These are phyloP conservation scores for Chaetorhynchus papuensis DNA, from an alignment of 2,113 vertebrate species.

Conservation along the genomic window DNA sequence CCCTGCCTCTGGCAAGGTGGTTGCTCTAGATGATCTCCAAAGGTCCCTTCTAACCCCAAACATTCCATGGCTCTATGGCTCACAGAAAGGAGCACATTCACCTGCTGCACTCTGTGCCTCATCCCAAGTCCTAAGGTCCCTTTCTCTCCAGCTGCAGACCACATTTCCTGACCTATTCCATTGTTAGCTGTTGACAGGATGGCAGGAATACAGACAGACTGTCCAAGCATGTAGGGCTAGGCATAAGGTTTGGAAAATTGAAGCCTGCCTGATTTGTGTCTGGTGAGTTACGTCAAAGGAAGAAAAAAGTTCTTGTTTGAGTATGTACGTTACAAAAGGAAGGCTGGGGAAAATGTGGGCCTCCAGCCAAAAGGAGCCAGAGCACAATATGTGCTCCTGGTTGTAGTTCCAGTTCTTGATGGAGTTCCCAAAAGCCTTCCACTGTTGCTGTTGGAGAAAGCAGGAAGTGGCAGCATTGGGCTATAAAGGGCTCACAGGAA, in stretches of 20 bases:
- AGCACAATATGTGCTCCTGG: neutral
- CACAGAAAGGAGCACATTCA: neutral
- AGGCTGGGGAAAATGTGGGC: neutral
- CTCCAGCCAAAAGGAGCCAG: neutral
- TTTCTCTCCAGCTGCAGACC: neutral
- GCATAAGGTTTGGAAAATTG: neutral
- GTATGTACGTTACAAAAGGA: rapidly evolving
- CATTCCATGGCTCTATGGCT: neutral
- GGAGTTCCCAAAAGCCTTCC: neutral
- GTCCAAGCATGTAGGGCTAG: rapidly evolving
- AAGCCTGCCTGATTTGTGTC: neutral
- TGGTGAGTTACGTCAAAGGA: neutral
- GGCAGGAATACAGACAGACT: neutral
- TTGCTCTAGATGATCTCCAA: neutral
- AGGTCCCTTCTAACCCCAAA: neutral
- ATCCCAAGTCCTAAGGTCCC: neutral
- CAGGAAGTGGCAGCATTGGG: neutral
- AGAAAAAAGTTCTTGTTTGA: neutral
- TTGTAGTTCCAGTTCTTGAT: neutral
- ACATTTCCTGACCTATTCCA: neutral
- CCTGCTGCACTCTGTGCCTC: neutral
- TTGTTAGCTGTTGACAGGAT: neutral
- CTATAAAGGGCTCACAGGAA: neutral
- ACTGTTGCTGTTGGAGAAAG: neutral
- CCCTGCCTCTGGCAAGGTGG: neutral